Percentiles rank a stretch among this genome's conserved stretches.
Evolutionary conservation across 2,888 invertebrate genomes (phyloP).

Genomic region (Eumerus sabulonum): DNA sequence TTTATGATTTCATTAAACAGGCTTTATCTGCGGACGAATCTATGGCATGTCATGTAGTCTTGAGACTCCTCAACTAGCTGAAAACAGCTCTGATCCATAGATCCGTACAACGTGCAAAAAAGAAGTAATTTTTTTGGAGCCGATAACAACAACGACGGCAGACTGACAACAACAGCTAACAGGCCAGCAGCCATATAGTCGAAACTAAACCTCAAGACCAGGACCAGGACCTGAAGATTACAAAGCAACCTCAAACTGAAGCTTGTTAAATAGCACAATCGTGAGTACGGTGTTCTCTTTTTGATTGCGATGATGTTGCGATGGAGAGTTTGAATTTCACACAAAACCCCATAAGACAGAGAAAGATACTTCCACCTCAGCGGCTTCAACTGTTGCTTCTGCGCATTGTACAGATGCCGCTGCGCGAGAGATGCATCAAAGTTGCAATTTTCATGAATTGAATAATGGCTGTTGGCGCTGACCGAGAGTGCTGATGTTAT

Average conservation of each 20-base stretch:
- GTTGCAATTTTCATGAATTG: slow-evolving; percentile 69
- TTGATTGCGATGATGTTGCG: slow-evolving; percentile 70
- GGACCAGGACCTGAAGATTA: slow-evolving; percentile 13
- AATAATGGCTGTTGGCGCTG: slow-evolving; percentile 66
- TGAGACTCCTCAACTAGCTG: slow-evolving; percentile 57
- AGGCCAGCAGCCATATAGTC: slow-evolving; percentile 28
- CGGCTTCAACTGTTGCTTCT: slow-evolving; percentile 5
- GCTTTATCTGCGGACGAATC: slow-evolving; percentile 77
- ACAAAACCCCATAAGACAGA: slow-evolving; percentile 55
- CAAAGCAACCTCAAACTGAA: slow-evolving; percentile 24
- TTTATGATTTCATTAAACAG: slow-evolving; percentile 78
- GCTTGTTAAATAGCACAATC: slow-evolving; percentile 71
- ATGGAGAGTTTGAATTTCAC: slow-evolving; percentile 67
- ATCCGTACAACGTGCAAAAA: slow-evolving; percentile 70
- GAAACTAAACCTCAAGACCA: slow-evolving; percentile 2
- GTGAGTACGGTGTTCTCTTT: slow-evolving; percentile 70
- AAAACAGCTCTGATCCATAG: slow-evolving; percentile 67
- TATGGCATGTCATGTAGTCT: slow-evolving; percentile 73
- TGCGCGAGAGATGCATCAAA: slow-evolving; percentile 62
- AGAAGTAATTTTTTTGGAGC: slow-evolving; percentile 70
- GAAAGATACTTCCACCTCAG: slow-evolving; percentile 56
- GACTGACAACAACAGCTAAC: slow-evolving; percentile 56
- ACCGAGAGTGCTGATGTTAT: slow-evolving; percentile 67
- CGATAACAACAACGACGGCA: slow-evolving; percentile 65
- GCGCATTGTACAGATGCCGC: slow-evolving; percentile 16